A percentile compares a stretch with the other conserved stretches of the same genome.
These are phyloP conservation scores for Etheostoma perlongum DNA, from an alignment of 2,797 vertebrate species.

Conservation along the genomic window DNA sequence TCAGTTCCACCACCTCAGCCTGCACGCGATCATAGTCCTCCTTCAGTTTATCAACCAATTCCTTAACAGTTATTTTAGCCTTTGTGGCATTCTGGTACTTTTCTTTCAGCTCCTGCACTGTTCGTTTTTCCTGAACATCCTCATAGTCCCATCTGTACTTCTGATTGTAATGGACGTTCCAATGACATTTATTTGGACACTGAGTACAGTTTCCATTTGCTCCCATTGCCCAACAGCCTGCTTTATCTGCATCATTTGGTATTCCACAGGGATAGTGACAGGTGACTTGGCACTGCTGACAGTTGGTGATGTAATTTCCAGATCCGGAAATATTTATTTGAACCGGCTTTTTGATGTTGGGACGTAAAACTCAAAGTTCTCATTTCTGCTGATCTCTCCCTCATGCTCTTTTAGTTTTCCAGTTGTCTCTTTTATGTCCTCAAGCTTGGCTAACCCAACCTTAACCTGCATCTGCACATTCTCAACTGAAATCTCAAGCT, in stretches of 20 bases:
- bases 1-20: not conserved
- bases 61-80: not conserved
- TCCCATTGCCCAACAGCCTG: fast-evolving
- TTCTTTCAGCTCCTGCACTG: slow-evolving; percentile 33
- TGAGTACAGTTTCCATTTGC: not conserved
- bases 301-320: slow-evolving; percentile 34
- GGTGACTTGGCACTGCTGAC: slow-evolving; percentile 45
- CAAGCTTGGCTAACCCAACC: slow-evolving; percentile 22
- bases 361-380: slow-evolving; percentile 41
- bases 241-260: slow-evolving; percentile 27
- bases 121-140: slow-evolving; percentile 24
- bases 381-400: slow-evolving; percentile 43
- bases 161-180: slow-evolving; percentile 42
- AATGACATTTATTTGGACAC: slow-evolving; percentile 47
- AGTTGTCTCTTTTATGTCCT: slow-evolving; percentile 37
- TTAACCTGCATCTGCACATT: slow-evolving; percentile 30
- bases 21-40: not conserved
- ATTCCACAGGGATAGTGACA: slow-evolving; percentile 40
- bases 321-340: not conserved
- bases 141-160: slow-evolving; percentile 31
- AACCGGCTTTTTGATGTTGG: fast-evolving
- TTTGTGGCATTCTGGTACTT: slow-evolving; percentile 44
- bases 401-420: slow-evolving; percentile 6
- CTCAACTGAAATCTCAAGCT: slow-evolving; percentile 5
- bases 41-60: not conserved